Evolutionary conservation across 2,113 vertebrate species (phyloP).

Genomic region (Plectropomus leopardus): DNA sequence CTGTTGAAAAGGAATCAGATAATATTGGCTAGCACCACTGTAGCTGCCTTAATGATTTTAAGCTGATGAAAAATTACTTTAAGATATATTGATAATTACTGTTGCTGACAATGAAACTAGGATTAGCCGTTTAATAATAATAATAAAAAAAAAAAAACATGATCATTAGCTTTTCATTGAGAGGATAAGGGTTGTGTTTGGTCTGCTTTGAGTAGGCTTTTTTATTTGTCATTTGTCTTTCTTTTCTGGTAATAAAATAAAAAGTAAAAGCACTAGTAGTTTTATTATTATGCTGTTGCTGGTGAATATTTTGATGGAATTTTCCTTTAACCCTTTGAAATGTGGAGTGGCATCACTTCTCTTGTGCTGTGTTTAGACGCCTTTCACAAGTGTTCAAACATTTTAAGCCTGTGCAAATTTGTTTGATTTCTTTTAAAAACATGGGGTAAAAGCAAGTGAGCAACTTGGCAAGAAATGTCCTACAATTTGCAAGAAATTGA

Average conservation of each 20-base stretch:
- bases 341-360: too few species aligned
- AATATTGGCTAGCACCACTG: constrained; percentile 71
- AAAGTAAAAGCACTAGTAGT: background rate
- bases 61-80: constrained; percentile 63
- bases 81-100: constrained; percentile 68
- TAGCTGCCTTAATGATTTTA: constrained; percentile 76
- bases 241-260: background rate
- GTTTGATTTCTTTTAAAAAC: too few species aligned
- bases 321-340: too few species aligned
- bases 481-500: too few species aligned
- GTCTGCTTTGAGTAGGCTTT: background rate
- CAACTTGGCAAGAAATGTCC: too few species aligned
- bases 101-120: constrained; percentile 48
- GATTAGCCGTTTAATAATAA: constrained; percentile 48
- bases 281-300: too few species aligned
- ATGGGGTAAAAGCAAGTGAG: too few species aligned
- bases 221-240: background rate
- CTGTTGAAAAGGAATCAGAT: constrained; percentile 84
- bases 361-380: too few species aligned
- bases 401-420: too few species aligned
- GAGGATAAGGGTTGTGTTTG: constrained; percentile 4
- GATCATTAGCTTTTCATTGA: constrained; percentile 19
- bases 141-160: constrained; percentile 8
- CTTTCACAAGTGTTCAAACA: too few species aligned
- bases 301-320: background rate